Percentiles rank a stretch among this genome's conserved stretches.
Evolutionary conservation across 2,888 invertebrate species (phyloP).

Genomic region (Odiellus spinosus): DNA sequence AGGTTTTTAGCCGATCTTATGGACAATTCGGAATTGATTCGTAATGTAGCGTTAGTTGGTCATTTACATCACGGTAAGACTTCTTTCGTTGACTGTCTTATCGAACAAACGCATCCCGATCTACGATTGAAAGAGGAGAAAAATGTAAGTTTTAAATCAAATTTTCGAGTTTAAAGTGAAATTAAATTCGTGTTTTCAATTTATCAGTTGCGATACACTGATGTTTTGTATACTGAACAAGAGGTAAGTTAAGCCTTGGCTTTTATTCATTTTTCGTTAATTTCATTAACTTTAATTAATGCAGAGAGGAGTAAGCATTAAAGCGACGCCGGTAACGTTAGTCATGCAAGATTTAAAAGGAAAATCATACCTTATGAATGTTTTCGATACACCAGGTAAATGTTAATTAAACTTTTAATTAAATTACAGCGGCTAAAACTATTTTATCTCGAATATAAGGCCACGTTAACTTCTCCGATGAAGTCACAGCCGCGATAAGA

Average conservation of each 20-base stretch:
- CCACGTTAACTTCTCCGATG: slow-evolving; percentile 98
- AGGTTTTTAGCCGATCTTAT: slow-evolving; percentile 89
- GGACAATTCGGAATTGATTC: slow-evolving; percentile 85
- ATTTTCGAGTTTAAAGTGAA: too few relatives aligned
- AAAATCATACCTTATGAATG: slow-evolving; percentile 91
- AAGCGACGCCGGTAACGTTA: slow-evolving; percentile 85
- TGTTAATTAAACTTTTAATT: too few relatives aligned
- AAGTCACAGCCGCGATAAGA: slow-evolving; percentile 90
- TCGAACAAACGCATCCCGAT: slow-evolving; percentile 92
- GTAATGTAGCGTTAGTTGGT: slow-evolving; percentile 88
- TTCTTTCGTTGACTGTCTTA: slow-evolving; percentile 88
- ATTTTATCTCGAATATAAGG: slow-evolving; percentile 37
- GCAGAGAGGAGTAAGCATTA: slow-evolving; percentile 81
- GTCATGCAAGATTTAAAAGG: slow-evolving; percentile 82
- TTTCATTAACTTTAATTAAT: slow-evolving; percentile 7
- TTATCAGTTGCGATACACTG: slow-evolving; percentile 61
- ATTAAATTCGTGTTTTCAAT: too few relatives aligned
- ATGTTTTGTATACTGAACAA: slow-evolving; percentile 91
- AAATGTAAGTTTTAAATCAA: slow-evolving; percentile 33
- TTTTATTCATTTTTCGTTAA: too few relatives aligned
- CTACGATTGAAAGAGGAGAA: slow-evolving; percentile 40
- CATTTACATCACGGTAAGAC: slow-evolving; percentile 99
- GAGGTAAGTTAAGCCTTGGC: slow-evolving; percentile 34
- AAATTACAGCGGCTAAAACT: too few relatives aligned
- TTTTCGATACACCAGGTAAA: slow-evolving; percentile 77